Conservation (phyloP, 1,140 invertebrate species). For the Bathynomus jamesi region DNA sequence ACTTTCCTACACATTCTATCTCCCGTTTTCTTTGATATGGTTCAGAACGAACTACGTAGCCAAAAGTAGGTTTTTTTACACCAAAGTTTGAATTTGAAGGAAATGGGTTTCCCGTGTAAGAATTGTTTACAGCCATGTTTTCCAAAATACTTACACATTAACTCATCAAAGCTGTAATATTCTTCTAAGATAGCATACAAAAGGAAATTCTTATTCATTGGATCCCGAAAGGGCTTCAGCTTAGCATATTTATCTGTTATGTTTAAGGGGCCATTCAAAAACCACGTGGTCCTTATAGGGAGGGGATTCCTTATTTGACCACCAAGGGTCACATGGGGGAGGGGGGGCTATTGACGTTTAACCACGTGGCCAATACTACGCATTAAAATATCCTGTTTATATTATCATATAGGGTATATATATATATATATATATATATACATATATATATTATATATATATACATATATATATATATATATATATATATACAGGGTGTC, state of each 20-base stretch:
- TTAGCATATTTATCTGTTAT: conserved; percentile 4
- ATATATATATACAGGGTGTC: too few species aligned
- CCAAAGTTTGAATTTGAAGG: conserved; percentile 6
- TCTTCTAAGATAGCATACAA: conserved; percentile 2
- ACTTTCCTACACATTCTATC: background rate
- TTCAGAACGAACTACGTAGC: conserved; percentile 4
- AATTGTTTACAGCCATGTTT: conserved; percentile 7
- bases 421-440: too few species aligned
- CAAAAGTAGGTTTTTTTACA: background rate
- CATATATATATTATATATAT: too few species aligned
- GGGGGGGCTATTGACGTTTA: too few species aligned
- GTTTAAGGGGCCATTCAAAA: too few species aligned
- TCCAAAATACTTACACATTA: conserved; percentile 10
- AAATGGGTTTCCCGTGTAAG: conserved; percentile 5
- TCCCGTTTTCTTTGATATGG: conserved; percentile 3
- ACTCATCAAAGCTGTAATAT: conserved; percentile 7
- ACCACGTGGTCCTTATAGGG: too few species aligned
- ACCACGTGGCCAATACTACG: too few species aligned
- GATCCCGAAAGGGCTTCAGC: background rate
- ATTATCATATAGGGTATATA: too few species aligned
- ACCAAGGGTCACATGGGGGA: too few species aligned
- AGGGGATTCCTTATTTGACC: too few species aligned
- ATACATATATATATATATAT: too few species aligned
- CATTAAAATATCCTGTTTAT: too few species aligned
- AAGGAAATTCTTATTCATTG: conserved; percentile 6